phyloP scores from a whole-genome alignment of 2,797 vertebrate genomes.

The Platalea minor region DNA sequence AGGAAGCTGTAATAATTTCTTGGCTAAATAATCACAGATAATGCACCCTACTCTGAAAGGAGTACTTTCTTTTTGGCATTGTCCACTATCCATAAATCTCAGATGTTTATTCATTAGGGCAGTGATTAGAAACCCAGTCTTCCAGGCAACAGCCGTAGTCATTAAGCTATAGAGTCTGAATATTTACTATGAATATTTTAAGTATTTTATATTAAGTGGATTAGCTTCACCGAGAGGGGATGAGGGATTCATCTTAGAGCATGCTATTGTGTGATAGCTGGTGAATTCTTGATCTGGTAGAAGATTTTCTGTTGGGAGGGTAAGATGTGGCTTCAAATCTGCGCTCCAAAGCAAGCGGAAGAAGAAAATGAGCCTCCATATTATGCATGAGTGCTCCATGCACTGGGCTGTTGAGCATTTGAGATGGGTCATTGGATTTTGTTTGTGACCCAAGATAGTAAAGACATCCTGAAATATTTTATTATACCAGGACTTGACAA shows the following conservation, averaged over 20 bases:
- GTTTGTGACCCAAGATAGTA: not conserved
- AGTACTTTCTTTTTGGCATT: not conserved
- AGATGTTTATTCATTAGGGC: slow-evolving; percentile 38
- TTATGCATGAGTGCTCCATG: not conserved
- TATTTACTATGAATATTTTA: slow-evolving; percentile 33
- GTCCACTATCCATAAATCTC: slow-evolving; percentile 17
- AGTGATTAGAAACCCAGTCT: slow-evolving; percentile 25
- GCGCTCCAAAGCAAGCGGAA: not conserved
- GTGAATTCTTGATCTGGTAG: not conserved
- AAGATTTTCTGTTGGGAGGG: not conserved
- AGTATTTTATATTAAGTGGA: slow-evolving; percentile 36
- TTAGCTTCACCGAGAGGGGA: not conserved
- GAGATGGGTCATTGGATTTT: not conserved
- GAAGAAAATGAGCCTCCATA: not conserved
- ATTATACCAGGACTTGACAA: not conserved
- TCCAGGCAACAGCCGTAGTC: not conserved
- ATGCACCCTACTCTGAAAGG: not conserved
- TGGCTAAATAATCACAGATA: slow-evolving; percentile 1
- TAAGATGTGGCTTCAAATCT: not conserved
- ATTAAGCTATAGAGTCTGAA: slow-evolving; percentile 1
- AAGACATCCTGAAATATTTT: slow-evolving; percentile 3
- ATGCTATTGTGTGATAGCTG: not conserved
- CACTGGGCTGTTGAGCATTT: not conserved
- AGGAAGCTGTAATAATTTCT: not conserved
- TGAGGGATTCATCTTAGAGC: not conserved